Conservation (phyloP, 2,113 vertebrate species). For the Columba livia region DNA sequence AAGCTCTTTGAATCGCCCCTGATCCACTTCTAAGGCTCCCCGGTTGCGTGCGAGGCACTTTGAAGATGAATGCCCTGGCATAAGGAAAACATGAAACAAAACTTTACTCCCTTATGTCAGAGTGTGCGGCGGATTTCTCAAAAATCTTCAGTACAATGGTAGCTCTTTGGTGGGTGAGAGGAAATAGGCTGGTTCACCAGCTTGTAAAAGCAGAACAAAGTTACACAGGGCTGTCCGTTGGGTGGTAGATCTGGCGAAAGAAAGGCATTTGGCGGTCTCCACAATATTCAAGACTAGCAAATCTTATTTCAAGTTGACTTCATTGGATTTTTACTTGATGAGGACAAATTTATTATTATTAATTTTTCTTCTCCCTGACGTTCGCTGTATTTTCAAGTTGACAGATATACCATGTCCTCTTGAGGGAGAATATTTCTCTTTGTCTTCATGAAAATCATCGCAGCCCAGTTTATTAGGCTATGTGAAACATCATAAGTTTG, state of each 20-base stretch:
- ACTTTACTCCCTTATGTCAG: slow-evolving; percentile 42
- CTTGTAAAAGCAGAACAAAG: background rate
- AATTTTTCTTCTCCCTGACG: background rate
- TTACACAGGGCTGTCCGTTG: background rate
- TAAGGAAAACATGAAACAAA: slow-evolving; percentile 59
- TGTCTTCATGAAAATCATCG: background rate
- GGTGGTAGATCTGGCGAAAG: background rate
- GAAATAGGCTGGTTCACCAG: background rate
- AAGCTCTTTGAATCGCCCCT: slow-evolving; percentile 69
- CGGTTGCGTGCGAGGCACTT: background rate
- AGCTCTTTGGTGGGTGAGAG: slow-evolving; percentile 43
- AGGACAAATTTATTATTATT: background rate
- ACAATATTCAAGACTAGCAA: background rate
- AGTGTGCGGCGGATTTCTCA: slow-evolving; percentile 28
- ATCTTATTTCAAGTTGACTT: background rate
- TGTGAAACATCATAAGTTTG: background rate
- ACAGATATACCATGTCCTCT: fast-evolving
- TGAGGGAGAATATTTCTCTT: background rate
- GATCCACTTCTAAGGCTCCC: slow-evolving; percentile 56
- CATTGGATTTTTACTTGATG: background rate
- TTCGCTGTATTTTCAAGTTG: background rate
- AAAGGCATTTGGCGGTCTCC: background rate
- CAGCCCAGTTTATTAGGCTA: background rate
- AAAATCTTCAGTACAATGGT: slow-evolving; percentile 43
- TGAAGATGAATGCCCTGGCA: slow-evolving; percentile 66